Percentiles rank a stretch among this genome's conserved stretches.
phyloP scores from a whole-genome alignment of 2,888 invertebrate genomes.

The Buathra laborator region DNA sequence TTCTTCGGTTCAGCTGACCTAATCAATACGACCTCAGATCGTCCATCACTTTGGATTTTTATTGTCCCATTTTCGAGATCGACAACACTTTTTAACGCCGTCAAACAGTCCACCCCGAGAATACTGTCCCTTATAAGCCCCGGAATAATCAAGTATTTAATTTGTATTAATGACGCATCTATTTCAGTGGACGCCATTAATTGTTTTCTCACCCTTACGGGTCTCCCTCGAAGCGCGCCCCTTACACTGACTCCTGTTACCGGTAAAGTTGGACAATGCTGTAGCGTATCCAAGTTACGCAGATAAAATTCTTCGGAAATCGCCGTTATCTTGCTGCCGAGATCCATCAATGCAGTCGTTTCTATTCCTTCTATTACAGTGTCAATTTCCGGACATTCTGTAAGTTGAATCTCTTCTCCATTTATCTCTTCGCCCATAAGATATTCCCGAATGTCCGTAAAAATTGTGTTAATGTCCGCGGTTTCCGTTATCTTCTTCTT shows the following conservation, averaged over 20 bases:
- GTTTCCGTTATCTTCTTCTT: not conserved
- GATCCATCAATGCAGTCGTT: too few relatives aligned
- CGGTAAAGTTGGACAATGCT: too few relatives aligned
- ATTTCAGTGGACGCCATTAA: too few relatives aligned
- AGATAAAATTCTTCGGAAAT: too few relatives aligned
- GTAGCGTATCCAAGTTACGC: too few relatives aligned
- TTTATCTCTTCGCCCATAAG: not conserved
- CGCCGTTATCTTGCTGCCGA: not conserved
- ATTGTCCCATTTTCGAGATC: not conserved
- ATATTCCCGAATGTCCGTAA: not conserved
- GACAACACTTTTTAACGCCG: not conserved
- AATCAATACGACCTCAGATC: not conserved
- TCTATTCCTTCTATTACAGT: too few relatives aligned
- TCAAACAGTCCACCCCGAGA: not conserved
- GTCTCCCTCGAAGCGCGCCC: too few relatives aligned
- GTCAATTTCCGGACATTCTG: slow-evolving; percentile 7
- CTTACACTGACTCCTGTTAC: too few relatives aligned
- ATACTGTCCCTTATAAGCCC: slow-evolving; percentile 3
- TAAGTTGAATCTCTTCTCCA: not conserved
- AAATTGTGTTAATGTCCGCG: too few relatives aligned
- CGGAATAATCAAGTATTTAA: not conserved
- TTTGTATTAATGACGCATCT: not conserved
- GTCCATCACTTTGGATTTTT: not conserved
- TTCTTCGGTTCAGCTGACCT: not conserved
- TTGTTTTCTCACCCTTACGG: too few relatives aligned